Evolutionary conservation across 2,113 vertebrate species (phyloP), one percentile per base, ranked within the genome.

Genomic region (Caracal caracal): DNA sequence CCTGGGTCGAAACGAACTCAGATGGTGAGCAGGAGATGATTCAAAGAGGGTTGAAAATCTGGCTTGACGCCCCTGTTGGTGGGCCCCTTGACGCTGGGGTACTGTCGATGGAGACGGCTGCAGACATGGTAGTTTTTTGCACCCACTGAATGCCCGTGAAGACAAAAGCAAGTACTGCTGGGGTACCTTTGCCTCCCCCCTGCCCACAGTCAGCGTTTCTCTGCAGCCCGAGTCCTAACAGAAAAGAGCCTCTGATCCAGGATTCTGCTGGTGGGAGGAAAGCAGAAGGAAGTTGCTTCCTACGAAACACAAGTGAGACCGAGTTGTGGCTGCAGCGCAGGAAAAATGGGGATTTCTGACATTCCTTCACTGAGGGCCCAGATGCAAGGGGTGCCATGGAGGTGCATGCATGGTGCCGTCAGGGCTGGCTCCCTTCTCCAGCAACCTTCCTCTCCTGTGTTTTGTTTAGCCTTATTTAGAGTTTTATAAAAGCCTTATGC

Each of bases 401-500:
- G n/a, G 7, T 15, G 53, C 43, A 10, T 22, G 80, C 53, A 0
- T 65, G 26, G 70, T 66, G 35, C 70, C 5, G 30, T 6, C 17
- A 5, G 95, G 35, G 56, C 79, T 4, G 26, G 79, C 79, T 24
- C 22, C n/a, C n/a, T 80, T 19, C 61, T 70, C 20, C 65, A 0
- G 89, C n/a, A 63, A 10, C 88, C 93, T 43, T 65, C 87, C 85
- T 80, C 53, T 70, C 94, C 93, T 68, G 71, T 22, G 85, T 79
- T 88, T 84, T 70, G 61, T 88, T 79, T n/a, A 17, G 13, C 73
- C 49, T 63, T 28, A 12, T 56, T 82, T 63, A 20, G 51, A 59
- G 82, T 94, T 95, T 92, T 78, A 65, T 94, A 91, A 95, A 93
- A 96, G 92, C 86, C 92, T 66, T 3, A 37, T 53, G 96, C 79